Evolutionary conservation across 2,797 vertebrate genomes (phyloP).

Genomic region (Hippopotamyrus pictus): DNA sequence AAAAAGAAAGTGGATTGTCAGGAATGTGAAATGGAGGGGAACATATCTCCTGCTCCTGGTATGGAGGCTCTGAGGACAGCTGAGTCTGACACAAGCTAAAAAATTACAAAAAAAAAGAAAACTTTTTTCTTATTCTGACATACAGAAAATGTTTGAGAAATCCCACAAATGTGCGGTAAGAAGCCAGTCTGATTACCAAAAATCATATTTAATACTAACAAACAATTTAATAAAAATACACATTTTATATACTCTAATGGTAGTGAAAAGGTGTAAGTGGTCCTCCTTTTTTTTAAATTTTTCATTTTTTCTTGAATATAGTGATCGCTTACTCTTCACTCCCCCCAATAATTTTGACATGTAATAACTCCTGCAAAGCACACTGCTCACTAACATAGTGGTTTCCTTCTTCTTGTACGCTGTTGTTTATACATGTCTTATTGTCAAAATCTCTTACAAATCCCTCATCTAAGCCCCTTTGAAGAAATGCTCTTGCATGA

Average conservation of each 20-base stretch:
- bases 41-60: neutral
- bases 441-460: slow-evolving; percentile 63
- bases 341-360: slow-evolving; percentile 55
- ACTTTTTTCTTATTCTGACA: neutral
- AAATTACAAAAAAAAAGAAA: neutral
- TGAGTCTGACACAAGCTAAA: slow-evolving; percentile 2
- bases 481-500: slow-evolving; percentile 54
- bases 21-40: slow-evolving; percentile 1
- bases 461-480: slow-evolving; percentile 53
- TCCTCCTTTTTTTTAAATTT: neutral
- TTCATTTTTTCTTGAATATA: slow-evolving; percentile 28
- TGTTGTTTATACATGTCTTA: slow-evolving; percentile 61
- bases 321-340: slow-evolving; percentile 41
- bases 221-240: neutral
- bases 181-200: neutral
- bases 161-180: neutral
- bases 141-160: neutral
- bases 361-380: slow-evolving; percentile 61
- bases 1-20: slow-evolving; percentile 15
- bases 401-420: slow-evolving; percentile 54
- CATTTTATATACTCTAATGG: neutral
- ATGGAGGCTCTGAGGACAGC: slow-evolving; percentile 7
- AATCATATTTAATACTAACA: slow-evolving; percentile 2
- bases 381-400: slow-evolving; percentile 54
- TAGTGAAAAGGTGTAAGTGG: slow-evolving; percentile 6